These are phyloP conservation scores for Chloroclysta siterata DNA, from an alignment of 2,888 invertebrate genomes.

Conservation along the genomic window DNA sequence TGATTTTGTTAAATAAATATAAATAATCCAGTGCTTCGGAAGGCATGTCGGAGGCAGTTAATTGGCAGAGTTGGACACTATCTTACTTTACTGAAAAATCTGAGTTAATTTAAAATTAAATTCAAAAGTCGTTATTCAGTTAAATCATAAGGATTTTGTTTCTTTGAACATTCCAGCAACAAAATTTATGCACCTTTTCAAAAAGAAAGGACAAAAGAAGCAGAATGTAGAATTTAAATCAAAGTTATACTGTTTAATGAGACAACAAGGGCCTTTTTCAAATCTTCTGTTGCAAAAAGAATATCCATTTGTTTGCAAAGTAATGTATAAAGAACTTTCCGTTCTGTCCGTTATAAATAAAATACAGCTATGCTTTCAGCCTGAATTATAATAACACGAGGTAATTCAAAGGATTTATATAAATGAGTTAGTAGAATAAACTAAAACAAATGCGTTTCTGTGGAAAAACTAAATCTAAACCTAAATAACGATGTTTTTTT, in stretches of 20 bases:
- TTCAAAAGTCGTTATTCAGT: no score
- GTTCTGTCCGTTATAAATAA: constrained; percentile 1
- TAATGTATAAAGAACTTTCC: background rate
- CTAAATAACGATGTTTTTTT: background rate
- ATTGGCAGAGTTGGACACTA: no score
- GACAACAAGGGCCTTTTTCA: constrained; percentile 5
- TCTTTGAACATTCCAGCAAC: no score
- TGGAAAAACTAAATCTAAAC: background rate
- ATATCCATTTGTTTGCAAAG: background rate
- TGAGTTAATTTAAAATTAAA: no score
- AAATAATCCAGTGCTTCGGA: no score
- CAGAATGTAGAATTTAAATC: constrained; percentile 8
- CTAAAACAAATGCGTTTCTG: background rate
- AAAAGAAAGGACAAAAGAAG: constrained; percentile 4
- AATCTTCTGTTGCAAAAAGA: constrained; percentile 1
- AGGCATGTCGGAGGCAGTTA: no score
- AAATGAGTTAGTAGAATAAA: background rate
- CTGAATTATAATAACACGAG: constrained; percentile 1
- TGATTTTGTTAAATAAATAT: no score
- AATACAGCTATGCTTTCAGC: background rate
- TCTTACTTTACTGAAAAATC: no score
- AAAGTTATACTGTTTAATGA: constrained; percentile 10
- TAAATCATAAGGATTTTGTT: no score
- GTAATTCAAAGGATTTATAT: background rate
- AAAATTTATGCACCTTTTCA: background rate